A percentile compares a stretch with the other conserved stretches of the same genome.
Conservation (phyloP, 2,113 vertebrate species). For the Ptychochromis oligacanthus region DNA sequence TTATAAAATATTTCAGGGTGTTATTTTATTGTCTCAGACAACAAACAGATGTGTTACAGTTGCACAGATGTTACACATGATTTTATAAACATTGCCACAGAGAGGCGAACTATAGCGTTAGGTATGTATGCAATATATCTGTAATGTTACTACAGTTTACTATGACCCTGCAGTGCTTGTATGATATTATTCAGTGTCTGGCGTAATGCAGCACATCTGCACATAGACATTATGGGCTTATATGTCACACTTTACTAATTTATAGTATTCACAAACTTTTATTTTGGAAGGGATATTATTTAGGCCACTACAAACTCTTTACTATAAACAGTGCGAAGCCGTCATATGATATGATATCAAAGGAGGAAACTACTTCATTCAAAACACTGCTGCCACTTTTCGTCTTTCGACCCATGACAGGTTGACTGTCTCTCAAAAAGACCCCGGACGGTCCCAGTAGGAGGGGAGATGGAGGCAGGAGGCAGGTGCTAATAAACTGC, state of each 20-base stretch:
- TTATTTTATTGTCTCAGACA: conserved; percentile 23
- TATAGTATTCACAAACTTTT: background rate
- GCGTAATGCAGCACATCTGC: background rate
- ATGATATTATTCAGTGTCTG: background rate
- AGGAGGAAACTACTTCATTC: background rate
- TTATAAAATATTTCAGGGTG: background rate
- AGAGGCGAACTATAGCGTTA: background rate
- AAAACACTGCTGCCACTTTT: background rate
- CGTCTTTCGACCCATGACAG: conserved; percentile 10
- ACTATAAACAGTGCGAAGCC: background rate
- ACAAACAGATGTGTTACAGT: background rate
- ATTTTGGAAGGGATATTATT: background rate
- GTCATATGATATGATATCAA: background rate
- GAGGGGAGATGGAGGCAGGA: conserved; percentile 46
- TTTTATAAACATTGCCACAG: background rate
- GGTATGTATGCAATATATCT: background rate
- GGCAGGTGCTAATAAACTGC: conserved; percentile 14
- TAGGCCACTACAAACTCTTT: background rate
- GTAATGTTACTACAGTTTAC: background rate
- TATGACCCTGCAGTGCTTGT: background rate
- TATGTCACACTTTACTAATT: background rate
- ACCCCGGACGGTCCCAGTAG: conserved; percentile 62
- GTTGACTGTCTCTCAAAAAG: conserved; percentile 34
- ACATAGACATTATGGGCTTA: background rate
- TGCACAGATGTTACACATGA: background rate